Base-by-base conservation (phyloP, 2,113 vertebrate species). In the Melanotaenia duboulayi region DNA sequence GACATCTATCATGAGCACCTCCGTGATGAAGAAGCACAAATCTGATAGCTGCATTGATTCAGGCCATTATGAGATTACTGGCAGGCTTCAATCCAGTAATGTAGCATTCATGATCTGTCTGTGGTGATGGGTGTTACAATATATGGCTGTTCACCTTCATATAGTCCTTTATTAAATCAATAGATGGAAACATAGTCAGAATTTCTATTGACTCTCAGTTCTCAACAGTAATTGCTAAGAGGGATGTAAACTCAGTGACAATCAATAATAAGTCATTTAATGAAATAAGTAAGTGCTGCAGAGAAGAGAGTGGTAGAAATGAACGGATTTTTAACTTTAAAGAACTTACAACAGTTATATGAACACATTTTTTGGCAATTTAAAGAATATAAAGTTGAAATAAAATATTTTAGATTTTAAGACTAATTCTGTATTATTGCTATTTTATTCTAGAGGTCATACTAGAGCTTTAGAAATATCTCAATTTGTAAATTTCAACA, bases 41-140 rank as follows among this genome's bases (percentile, higher is more conserved):
- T 71, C 71, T 69, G 81, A 89, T 80, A 56, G 78, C 64, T 19
- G 50, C 63, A 85, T 88, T 60, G 84, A 90, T 83, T 80, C 20
- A 2, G 16, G n/a, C 58, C 79, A 54, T 79, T 75, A 86, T 70
- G 67, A 76, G 64, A 81, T 87, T 78, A 84, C 76, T 77, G 84
- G 81, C 85, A 83, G 78, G 76, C 74, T 70, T 86, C 80, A 85
- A 49, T 73, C 46, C 74, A 72, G 76, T 81, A 76, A 71, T 72
- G 81, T 7, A 75, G 70, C 23, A n/a, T 83, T 86, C 44, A 67
- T 46, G 60, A 24, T 76, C 75, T 74, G 63, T 67, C 63, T 56
- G 77, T 1, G 50, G 62, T 57, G 55, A 69, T 2, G 2, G 66
- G 51, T 68, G 79, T 60, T 66, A 78, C 4, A 71, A 67, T 78